Evolutionary conservation across 1,140 invertebrate species (phyloP), one percentile per base, ranked within the genome.

Genomic region (Meloidogyne hapla): DNA sequence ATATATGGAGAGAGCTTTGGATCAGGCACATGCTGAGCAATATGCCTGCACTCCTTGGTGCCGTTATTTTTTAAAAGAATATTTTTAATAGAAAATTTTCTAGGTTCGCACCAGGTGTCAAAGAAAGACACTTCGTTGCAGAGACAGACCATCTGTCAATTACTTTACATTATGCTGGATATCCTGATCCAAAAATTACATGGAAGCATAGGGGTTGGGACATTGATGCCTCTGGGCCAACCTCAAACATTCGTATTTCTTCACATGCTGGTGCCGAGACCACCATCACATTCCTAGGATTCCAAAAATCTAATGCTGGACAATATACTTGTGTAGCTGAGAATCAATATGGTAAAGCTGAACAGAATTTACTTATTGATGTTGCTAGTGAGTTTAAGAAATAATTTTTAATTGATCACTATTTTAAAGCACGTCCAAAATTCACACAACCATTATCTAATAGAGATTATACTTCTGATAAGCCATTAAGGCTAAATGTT

Each of bases 381-480:
- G 28, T 85, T 45, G 86, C 86, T 10, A 84, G 84, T 87, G 61
- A 84, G 81, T 77, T 33, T 18, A 40, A 23, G 48, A 6, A 64
- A 25, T 23, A 8, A 18, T 56, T 8, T 68, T 70, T 10, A n/a
- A 64, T 10, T 23, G 18, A 62, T 15, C 13, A 69, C n/a, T 69
- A 64, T 71, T 69, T 74, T 85, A 77, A 76, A 89, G 95, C 97
- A 87, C 92, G 94, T 88, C 96, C 96, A 1, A 90, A 91, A 48
- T 97, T 99, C 88, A 90, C 95, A 67, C 90, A 92, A 79, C 90
- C 94, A 63, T 81, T 91, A 42, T 92, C 94, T 70, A 94, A 98
- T 87, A 91, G 93, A 10, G 91, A 93, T 89, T 85, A 88, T 38
- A 76, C 80, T 25, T 79, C 80, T 26, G 82, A 93, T 63, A 91